Percentiles rank a stretch among this genome's conserved stretches.
Conservation (phyloP, 2,888 invertebrate genomes). For the Drosophila percnosoma region DNA sequence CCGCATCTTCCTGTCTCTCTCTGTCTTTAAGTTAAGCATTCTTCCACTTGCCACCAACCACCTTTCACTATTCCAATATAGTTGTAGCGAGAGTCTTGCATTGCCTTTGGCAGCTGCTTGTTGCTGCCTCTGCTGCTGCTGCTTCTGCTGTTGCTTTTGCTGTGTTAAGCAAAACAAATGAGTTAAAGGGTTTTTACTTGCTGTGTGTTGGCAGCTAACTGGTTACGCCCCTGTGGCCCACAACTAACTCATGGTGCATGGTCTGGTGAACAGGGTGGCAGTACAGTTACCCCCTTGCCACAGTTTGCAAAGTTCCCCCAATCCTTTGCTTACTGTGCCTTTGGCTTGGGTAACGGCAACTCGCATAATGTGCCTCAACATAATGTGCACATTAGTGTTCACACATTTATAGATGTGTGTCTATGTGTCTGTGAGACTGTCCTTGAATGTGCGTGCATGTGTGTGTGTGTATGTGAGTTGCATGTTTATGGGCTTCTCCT, state of each 20-base stretch:
- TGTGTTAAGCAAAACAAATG: constrained; percentile 79
- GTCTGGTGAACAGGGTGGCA: constrained; percentile 65
- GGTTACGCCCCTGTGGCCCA: constrained; percentile 53
- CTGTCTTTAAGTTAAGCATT: constrained; percentile 11
- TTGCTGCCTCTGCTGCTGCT: constrained; percentile 31
- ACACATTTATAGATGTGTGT: constrained; percentile 78
- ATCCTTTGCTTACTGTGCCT: constrained; percentile 39
- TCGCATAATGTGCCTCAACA: constrained; percentile 79
- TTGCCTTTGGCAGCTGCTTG: constrained; percentile 45
- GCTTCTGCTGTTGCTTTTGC: constrained; percentile 19
- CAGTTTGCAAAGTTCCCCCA: constrained; percentile 2
- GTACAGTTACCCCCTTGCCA: not conserved
- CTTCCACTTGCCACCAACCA: constrained; percentile 4
- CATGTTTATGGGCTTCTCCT: constrained; percentile 76
- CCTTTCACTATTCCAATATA: not conserved
- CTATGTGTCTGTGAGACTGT: constrained; percentile 31
- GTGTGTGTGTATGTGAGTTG: constrained; percentile 33
- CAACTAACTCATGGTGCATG: constrained; percentile 75
- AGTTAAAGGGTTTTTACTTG: constrained; percentile 77
- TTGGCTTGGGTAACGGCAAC: constrained; percentile 48
- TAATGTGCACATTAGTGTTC: constrained; percentile 82
- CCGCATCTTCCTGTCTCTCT: not conserved
- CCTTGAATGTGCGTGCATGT: constrained; percentile 7
- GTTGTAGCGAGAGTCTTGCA: constrained; percentile 16
- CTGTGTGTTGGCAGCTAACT: constrained; percentile 52